Evolutionary conservation across 2,113 vertebrate genomes (phyloP), one percentile per base, ranked within the genome.

Genomic region (Falcunculus frontatus): DNA sequence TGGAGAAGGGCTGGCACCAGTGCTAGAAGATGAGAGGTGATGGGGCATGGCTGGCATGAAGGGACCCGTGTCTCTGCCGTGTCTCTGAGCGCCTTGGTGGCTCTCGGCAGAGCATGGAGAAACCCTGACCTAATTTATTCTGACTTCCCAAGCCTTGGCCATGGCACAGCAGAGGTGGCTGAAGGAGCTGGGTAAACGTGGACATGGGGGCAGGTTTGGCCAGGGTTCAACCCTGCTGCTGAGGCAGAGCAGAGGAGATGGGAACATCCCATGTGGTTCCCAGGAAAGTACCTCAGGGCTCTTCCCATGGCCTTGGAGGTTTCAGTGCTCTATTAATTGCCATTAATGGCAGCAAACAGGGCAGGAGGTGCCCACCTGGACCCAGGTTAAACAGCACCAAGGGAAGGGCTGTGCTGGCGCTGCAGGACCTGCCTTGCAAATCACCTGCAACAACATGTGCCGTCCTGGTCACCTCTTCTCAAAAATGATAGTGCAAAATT

Each of bases 401-500:
- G 60, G 82, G 46, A 56, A 87, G 87, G 56, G 90, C 74, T 3
- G 33, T 47, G 82, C 85, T 0, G 0, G 39, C 47, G 1, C 75
- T 37, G 73, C 89, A 72, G 81, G 92, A 94, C 72, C 76, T 83
- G 79, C 85, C 92, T 87, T 29, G 67, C 88, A 88, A 73, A 88
- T 93, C 95, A 89, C 92, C 92, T 83, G 94, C 63, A 77, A 77
- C 78, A 94, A 70, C 85, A 60, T 57, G 72, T 80, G 85, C 94
- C 1, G 4, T 63, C 85, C 78, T 91, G 94, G 94, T 95, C 95
- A 95, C 74, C 95, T 93, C 87, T 76, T 42, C 95, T 93, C 93
- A 64, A 96, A 93, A 89, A 90, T 17, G 90, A 91, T 77, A 88
- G 90, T 81, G 85, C 79, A 87, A 91, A 96, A 94, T 95, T 96